These are phyloP conservation scores for Lycia hirtaria DNA, from an alignment of 2,888 invertebrate genomes.

Conservation along the genomic window DNA sequence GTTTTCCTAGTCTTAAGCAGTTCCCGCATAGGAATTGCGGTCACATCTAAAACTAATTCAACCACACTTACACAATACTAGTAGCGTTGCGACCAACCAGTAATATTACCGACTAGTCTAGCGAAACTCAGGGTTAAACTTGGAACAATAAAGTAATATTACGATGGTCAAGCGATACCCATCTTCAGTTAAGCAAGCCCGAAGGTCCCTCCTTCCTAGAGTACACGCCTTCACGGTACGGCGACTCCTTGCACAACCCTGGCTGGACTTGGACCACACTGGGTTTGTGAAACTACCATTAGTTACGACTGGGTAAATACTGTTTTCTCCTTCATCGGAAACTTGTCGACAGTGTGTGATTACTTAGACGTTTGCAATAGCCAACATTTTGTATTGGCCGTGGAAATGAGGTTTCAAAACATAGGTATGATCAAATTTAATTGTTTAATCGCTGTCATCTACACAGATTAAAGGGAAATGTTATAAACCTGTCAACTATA, in stretches of 20 bases:
- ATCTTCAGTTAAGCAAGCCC: constrained; percentile 43
- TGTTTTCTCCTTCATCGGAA: constrained; percentile 56
- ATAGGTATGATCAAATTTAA: no score
- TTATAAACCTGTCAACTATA: no score
- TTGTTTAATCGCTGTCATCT: no score
- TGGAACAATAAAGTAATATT: constrained; percentile 5
- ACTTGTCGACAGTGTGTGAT: constrained; percentile 38
- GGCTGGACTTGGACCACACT: constrained; percentile 59
- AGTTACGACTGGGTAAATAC: constrained; percentile 52
- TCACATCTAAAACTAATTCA: no score
- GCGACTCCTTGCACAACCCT: constrained; percentile 65
- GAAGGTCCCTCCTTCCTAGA: constrained; percentile 52
- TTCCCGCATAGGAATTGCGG: no score
- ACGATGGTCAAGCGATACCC: constrained; percentile 27
- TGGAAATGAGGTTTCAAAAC: neutral
- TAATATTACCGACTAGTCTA: neutral
- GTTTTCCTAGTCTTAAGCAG: no score
- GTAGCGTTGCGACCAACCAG: no score
- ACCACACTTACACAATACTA: no score
- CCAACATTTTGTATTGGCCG: neutral
- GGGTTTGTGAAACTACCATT: constrained; percentile 56
- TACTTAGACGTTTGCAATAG: constrained; percentile 5
- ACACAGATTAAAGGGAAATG: no score
- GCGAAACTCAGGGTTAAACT: neutral
- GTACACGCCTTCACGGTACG: constrained; percentile 69